Conservation (phyloP, 1,140 invertebrate genomes). For the Megalonaias nervosa region DNA sequence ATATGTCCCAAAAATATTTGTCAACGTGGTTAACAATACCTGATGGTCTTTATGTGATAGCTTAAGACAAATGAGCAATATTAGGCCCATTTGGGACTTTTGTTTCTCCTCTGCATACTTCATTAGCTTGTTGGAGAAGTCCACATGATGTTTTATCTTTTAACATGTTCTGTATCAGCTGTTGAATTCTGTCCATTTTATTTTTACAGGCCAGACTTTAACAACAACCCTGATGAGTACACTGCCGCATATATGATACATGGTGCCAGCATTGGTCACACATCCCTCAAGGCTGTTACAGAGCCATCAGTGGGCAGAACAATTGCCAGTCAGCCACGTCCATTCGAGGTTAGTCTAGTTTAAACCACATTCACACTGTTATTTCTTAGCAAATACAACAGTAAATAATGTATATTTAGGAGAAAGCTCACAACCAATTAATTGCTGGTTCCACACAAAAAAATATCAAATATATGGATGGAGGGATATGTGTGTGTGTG, state of each 20-base stretch:
- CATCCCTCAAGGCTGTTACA: conserved; percentile 62
- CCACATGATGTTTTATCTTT: background rate
- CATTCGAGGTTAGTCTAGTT: conserved; percentile 60
- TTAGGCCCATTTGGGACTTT: too few species aligned
- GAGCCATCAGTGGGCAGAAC: conserved; percentile 45
- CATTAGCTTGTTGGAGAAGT: background rate
- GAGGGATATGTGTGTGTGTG: too few species aligned
- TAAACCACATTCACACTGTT: background rate
- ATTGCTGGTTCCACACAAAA: too few species aligned
- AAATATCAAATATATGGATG: too few species aligned
- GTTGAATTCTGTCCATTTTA: background rate
- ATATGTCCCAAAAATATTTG: too few species aligned
- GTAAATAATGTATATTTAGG: too few species aligned
- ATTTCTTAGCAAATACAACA: too few species aligned
- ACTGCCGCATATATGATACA: conserved; percentile 63
- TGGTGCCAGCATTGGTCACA: conserved; percentile 67
- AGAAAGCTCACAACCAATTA: too few species aligned
- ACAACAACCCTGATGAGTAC: conserved; percentile 47
- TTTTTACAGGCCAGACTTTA: conserved; percentile 47
- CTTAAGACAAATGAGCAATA: background rate
- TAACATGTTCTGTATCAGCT: background rate
- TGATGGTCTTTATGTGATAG: too few species aligned
- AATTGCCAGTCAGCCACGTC: conserved; percentile 61
- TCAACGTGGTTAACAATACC: too few species aligned
- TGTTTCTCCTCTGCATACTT: background rate